phyloP scores from a whole-genome alignment of 2,888 invertebrate genomes.

The Macrosiphum euphorbiae region DNA sequence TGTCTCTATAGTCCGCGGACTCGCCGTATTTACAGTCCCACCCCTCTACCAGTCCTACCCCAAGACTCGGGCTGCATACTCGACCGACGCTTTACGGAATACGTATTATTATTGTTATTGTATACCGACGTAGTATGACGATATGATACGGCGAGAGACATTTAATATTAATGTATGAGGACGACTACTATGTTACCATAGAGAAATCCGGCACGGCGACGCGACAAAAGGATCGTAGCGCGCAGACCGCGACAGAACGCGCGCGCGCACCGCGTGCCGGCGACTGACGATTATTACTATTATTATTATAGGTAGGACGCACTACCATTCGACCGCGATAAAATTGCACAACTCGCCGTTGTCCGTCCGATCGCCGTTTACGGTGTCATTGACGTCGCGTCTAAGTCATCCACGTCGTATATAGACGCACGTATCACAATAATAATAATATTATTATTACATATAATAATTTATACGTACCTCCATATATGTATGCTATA shows the following conservation, averaged over 20 bases:
- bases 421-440: not conserved
- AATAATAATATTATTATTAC: conserved; percentile 15
- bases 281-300: conserved; percentile 36
- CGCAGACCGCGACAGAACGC: not conserved
- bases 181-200: not conserved
- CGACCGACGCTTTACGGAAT: not conserved
- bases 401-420: not conserved
- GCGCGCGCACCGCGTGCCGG: not conserved
- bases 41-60: not conserved
- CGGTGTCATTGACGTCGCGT: conserved; percentile 48
- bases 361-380: conserved; percentile 54
- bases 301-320: conserved; percentile 9
- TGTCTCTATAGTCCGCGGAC: not conserved
- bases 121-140: not conserved
- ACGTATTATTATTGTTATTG: not conserved
- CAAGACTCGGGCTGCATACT: not conserved
- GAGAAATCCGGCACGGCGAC: not conserved
- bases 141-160: not conserved
- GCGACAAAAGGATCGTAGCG: conserved; percentile 12
- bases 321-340: conserved; percentile 1
- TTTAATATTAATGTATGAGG: not conserved
- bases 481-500: not conserved
- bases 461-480: conserved; percentile 9
- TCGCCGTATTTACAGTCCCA: not conserved
- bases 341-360: conserved; percentile 45